These are phyloP conservation scores for Ciconia maguari DNA, from an alignment of 2,113 vertebrate genomes.

Conservation along the genomic window DNA sequence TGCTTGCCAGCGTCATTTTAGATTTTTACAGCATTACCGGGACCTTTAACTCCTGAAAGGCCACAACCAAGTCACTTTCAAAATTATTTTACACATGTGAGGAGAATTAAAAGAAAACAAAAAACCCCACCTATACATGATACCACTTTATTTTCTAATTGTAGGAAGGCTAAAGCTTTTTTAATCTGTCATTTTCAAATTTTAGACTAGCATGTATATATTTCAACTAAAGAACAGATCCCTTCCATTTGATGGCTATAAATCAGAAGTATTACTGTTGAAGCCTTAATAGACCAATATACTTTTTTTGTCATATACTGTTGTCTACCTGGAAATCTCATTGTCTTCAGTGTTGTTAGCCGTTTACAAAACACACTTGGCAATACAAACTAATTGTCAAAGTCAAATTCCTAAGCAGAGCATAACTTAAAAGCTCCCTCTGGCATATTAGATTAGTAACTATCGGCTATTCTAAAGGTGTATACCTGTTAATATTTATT, in stretches of 20 bases:
- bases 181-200: neutral
- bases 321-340: neutral
- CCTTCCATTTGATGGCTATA: neutral
- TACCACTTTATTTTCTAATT: neutral
- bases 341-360: neutral
- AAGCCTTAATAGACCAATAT: neutral
- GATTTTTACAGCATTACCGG: neutral
- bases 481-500: neutral
- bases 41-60: neutral
- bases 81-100: neutral
- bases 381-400: neutral
- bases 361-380: neutral
- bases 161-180: neutral
- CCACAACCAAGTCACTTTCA: neutral
- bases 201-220: neutral
- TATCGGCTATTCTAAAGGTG: neutral
- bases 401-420: neutral
- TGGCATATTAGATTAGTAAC: neutral
- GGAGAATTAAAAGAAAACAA: neutral
- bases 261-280: neutral
- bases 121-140: fast-evolving
- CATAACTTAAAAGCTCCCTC: neutral
- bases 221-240: neutral
- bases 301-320: neutral
- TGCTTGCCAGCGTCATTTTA: neutral